Evolutionary conservation across 1,140 invertebrate genomes (phyloP), one percentile per base, ranked within the genome.

Genomic region (Drosophila carrolli): DNA sequence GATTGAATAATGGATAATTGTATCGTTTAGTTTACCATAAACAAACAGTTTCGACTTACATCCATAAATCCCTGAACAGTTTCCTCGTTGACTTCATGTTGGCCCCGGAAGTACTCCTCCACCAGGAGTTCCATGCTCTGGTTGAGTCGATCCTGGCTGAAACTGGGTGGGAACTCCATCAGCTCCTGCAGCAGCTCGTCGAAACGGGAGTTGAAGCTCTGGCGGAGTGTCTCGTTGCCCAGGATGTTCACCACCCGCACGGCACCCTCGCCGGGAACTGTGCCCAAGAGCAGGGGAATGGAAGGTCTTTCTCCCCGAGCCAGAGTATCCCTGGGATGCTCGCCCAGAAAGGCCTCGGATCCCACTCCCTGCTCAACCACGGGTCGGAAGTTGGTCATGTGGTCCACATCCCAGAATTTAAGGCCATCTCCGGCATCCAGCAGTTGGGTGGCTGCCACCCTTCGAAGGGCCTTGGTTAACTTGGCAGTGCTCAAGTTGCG

Each of bases 331-430:
- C 72, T 57, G 10, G 93, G 93, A 58, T 93, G 84, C 47, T 78
- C 71, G 4, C 75, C 81, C 0, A 94, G 60, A 57, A 94, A 94
- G 5, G 93, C 88, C 27, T 83, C 77, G 0, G 19, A 7, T 0
- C 7, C n/a, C 7, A 35, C 8, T 3, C 65, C 68, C 5, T 38
- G 38, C 59, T 93, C 93, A 7, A 93, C 75, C 6, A 93, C 92
- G 0, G 93, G 92, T 2, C 93, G 93, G 71, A 92, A 93, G 38
- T 92, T 90, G n/a, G 92, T 91, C 78, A 93, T 67, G 16, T 92
- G 93, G 80, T 93, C 93, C 5, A 93, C 89, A 58, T 93, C 61
- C 93, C 93, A 93, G 59, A 76, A 92, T 72, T 93, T 82, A 0
- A 92, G 55, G 0, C 70, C 68, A 63, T 91, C 92, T 19, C 88